A percentile compares a stretch with the other conserved stretches of the same genome.
Evolutionary conservation across 2,888 invertebrate species (phyloP).

Genomic region (Isoperla grammatica): DNA sequence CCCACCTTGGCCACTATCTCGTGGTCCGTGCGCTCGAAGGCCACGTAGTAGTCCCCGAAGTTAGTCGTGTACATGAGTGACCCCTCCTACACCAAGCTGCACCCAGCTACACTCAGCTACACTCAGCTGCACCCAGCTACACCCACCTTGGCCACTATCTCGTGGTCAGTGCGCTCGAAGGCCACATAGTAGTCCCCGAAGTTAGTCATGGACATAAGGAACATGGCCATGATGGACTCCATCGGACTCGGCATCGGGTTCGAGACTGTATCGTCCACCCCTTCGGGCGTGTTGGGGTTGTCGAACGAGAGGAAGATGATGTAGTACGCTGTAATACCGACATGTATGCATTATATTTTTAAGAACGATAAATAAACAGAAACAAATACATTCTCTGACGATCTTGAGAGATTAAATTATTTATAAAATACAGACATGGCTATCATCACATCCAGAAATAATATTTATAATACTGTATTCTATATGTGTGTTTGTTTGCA

Average conservation of each 20-base stretch:
- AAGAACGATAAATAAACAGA: too few relatives aligned
- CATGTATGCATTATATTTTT: too few relatives aligned
- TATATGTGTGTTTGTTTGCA: too few relatives aligned
- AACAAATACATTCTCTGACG: too few relatives aligned
- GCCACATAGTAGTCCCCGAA: constrained; percentile 93
- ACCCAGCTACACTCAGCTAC: too few relatives aligned
- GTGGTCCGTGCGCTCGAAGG: constrained; percentile 83
- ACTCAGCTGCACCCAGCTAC: too few relatives aligned
- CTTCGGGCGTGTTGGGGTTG: constrained; percentile 75
- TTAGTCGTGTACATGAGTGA: constrained; percentile 97
- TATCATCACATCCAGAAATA: too few relatives aligned
- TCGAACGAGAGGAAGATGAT: constrained; percentile 86
- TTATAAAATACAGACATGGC: too few relatives aligned
- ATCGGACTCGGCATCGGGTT: constrained; percentile 89
- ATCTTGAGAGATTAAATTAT: too few relatives aligned
- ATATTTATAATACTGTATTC: too few relatives aligned
- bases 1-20: constrained; percentile 87
- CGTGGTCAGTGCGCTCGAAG: constrained; percentile 83
- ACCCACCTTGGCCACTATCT: constrained; percentile 80
- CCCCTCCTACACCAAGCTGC: too few relatives aligned
- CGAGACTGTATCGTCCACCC: constrained; percentile 70
- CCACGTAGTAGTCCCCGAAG: constrained; percentile 90
- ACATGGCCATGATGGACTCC: constrained; percentile 97
- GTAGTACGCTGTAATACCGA: constrained; percentile 63
- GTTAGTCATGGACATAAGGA: constrained; percentile 95